Percentiles rank a stretch among this genome's conserved stretches.
Evolutionary conservation across 2,797 vertebrate genomes (phyloP).

Genomic region (Epinephelus awoara): DNA sequence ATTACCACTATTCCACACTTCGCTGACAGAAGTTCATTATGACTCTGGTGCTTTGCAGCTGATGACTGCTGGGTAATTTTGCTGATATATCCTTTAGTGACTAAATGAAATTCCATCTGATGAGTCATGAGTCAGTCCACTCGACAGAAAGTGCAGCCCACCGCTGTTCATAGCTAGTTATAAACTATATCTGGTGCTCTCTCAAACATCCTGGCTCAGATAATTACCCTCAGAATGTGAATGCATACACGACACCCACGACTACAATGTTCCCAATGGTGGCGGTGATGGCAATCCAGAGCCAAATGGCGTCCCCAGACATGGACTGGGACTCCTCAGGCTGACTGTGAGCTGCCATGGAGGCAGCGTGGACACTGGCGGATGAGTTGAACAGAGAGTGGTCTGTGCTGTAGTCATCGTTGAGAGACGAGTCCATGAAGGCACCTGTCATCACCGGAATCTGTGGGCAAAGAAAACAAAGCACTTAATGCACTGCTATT

Average conservation of each 20-base stretch:
- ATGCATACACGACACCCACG: constrained; percentile 92
- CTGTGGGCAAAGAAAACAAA: neutral
- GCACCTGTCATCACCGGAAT: constrained; percentile 33
- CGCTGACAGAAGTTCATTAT: neutral
- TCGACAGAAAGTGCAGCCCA: neutral
- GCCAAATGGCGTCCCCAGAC: constrained; percentile 91
- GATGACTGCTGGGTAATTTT: constrained; percentile 11
- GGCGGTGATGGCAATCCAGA: constrained; percentile 94
- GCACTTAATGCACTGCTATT: no score
- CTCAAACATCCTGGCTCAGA: neutral
- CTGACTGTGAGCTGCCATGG: constrained; percentile 81
- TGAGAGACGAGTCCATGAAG: constrained; percentile 91
- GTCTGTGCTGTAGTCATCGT: constrained; percentile 92
- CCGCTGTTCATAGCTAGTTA: neutral
- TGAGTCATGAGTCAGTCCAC: neutral
- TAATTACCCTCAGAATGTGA: constrained; percentile 82
- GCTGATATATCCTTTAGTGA: constrained; percentile 3
- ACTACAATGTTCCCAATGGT: constrained; percentile 95
- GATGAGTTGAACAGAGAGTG: constrained; percentile 94
- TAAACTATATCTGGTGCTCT: neutral
- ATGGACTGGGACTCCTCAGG: constrained; percentile 88
- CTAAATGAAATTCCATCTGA: neutral
- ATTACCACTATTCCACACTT: neutral
- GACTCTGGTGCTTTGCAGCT: neutral
- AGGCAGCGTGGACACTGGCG: constrained; percentile 87